phyloP scores from a whole-genome alignment of 2,888 invertebrate genomes.

The Colletes collaris region DNA sequence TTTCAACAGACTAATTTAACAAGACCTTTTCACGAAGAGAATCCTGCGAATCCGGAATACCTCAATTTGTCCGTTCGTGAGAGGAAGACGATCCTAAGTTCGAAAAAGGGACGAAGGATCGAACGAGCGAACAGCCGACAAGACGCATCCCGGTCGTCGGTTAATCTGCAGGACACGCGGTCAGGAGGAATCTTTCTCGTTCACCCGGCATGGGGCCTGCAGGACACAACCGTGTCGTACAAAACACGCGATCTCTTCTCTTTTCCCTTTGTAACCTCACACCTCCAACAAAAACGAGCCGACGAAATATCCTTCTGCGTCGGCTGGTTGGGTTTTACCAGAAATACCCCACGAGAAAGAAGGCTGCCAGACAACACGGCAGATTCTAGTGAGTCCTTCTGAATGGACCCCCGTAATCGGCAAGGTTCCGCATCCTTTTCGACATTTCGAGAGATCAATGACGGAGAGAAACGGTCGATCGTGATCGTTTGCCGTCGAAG shows the following conservation, averaged over 20 bases:
- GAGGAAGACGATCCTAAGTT: neutral
- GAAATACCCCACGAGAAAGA: conserved; percentile 62
- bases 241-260: conserved; percentile 76
- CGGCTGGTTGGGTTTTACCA: conserved; percentile 65
- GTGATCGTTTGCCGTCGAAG: conserved; percentile 21
- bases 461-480: conserved; percentile 34
- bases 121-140: conserved; percentile 4
- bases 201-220: conserved; percentile 67
- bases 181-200: conserved; percentile 60
- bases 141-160: conserved; percentile 36
- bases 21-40: neutral
- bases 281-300: conserved; percentile 78
- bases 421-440: conserved; percentile 72
- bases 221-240: conserved; percentile 62
- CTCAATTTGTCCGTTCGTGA: conserved; percentile 45
- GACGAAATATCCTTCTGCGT: conserved; percentile 70
- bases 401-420: conserved; percentile 78
- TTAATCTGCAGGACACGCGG: conserved; percentile 69
- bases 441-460: conserved; percentile 56
- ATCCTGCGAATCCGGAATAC: neutral
- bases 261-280: conserved; percentile 79
- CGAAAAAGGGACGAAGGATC: conserved; percentile 8
- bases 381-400: conserved; percentile 52
- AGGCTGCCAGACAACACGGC: conserved; percentile 55
- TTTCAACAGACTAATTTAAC: no score